Conservation (phyloP, 2,888 invertebrate species). For the Phanerotoma sp. region DNA sequence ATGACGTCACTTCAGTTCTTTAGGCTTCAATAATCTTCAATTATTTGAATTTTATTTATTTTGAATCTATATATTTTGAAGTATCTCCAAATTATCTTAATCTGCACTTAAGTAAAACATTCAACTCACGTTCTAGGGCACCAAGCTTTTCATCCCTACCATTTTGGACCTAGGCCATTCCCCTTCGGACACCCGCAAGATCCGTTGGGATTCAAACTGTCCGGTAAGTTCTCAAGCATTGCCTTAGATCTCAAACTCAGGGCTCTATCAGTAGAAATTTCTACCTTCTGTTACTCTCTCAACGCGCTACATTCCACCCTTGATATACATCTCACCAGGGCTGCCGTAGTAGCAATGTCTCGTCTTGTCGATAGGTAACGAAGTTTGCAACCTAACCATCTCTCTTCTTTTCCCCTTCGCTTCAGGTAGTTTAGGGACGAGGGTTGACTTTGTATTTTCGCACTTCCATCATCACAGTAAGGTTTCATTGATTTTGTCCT, state of each 20-base stretch:
- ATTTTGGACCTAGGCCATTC: conserved; percentile 81
- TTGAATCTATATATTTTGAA: too few relatives aligned
- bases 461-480: conserved; percentile 22
- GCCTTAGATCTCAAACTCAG: conserved; percentile 2
- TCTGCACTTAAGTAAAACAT: conserved; percentile 35
- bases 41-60: too few relatives aligned
- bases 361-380: conserved; percentile 47
- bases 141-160: conserved; percentile 86
- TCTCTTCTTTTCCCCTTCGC: conserved; percentile 4
- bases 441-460: conserved; percentile 19
- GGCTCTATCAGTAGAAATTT: conserved; percentile 4
- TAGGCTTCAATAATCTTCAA: too few relatives aligned
- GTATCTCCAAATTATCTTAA: conserved; percentile 23
- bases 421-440: conserved; percentile 12
- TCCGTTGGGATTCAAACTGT: conserved; percentile 82
- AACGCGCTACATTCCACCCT: conserved; percentile 4
- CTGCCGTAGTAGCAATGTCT: conserved; percentile 18
- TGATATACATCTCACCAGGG: conserved; percentile 18
- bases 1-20: too few relatives aligned
- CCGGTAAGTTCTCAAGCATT: conserved; percentile 64
- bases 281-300: background rate
- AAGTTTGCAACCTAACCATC: conserved; percentile 44
- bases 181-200: conserved; percentile 68
- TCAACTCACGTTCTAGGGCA: conserved; percentile 62
- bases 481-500: conserved; percentile 19